Evolutionary conservation across 2,113 vertebrate genomes (phyloP).

Genomic region (Chaetura pelagica): DNA sequence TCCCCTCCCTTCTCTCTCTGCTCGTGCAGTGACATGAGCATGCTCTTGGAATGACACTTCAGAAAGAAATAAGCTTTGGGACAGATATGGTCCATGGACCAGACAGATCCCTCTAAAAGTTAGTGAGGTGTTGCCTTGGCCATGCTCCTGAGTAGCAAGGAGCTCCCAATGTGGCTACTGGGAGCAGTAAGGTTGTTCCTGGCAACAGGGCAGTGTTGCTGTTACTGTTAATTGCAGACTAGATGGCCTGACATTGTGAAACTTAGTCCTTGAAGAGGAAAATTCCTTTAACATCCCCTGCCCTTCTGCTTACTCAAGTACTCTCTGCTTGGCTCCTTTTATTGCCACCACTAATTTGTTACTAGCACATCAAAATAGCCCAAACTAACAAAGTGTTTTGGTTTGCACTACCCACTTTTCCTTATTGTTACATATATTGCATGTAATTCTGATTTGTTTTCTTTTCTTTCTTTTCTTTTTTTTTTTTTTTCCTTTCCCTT

Average conservation of each 20-base stretch:
- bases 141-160: neutral
- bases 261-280: neutral
- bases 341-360: neutral
- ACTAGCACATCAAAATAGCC: neutral
- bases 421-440: neutral
- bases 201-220: neutral
- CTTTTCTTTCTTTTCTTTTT: neutral
- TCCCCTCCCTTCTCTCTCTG: neutral
- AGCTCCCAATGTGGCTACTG: neutral
- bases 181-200: neutral
- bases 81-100: neutral
- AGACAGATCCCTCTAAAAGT: neutral
- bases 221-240: neutral
- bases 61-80: neutral
- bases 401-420: neutral
- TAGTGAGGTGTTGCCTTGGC: neutral
- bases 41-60: neutral
- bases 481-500: neutral
- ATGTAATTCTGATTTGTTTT: conserved; percentile 39
- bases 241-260: neutral
- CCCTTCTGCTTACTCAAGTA: neutral
- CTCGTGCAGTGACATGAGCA: neutral
- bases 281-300: neutral
- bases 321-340: neutral
- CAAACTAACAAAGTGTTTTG: neutral